phyloP scores from a whole-genome alignment of 2,797 vertebrate genomes.

The Esox masquinongy region DNA sequence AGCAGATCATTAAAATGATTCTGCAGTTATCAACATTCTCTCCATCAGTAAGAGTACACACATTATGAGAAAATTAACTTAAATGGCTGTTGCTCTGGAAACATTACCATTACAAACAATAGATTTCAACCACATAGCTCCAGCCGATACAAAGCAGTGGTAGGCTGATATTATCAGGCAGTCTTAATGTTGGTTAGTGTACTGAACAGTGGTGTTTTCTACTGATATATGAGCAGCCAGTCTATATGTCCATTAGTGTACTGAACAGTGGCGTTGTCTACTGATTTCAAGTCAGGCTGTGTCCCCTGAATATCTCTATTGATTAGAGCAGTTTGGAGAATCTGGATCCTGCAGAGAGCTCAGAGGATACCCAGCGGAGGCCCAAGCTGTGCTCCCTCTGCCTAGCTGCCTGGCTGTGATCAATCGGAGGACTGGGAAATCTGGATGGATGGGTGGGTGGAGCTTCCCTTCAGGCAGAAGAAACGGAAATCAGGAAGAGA shows the following conservation, averaged over 20 bases:
- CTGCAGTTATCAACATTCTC: not conserved
- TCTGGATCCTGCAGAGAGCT: conserved; percentile 31
- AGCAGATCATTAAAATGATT: conserved; percentile 4
- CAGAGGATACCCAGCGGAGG: conserved; percentile 29
- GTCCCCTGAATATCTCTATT: conserved; percentile 42
- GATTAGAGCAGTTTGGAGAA: conserved; percentile 31
- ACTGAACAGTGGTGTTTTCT: conserved; percentile 18
- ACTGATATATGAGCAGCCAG: conserved; percentile 26
- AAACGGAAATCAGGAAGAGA: not conserved
- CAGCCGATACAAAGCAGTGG: not conserved
- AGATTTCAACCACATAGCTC: not conserved
- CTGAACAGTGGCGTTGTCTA: conserved; percentile 17
- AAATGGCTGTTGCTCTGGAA: not conserved
- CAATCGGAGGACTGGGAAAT: conserved; percentile 28
- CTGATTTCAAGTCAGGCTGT: conserved; percentile 29
- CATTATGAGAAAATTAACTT: not conserved
- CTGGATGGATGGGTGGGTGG: conserved; percentile 27
- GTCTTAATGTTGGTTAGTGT: not conserved
- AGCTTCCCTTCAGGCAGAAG: conserved; percentile 6
- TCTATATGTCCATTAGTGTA: conserved; percentile 18
- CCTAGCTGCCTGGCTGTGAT: conserved; percentile 23
- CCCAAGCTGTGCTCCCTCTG: conserved; percentile 26
- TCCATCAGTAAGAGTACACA: not conserved
- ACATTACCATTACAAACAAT: not conserved
- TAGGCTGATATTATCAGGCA: not conserved